Conservation (phyloP, 2,888 invertebrate species). For the Patella pellucida region DNA sequence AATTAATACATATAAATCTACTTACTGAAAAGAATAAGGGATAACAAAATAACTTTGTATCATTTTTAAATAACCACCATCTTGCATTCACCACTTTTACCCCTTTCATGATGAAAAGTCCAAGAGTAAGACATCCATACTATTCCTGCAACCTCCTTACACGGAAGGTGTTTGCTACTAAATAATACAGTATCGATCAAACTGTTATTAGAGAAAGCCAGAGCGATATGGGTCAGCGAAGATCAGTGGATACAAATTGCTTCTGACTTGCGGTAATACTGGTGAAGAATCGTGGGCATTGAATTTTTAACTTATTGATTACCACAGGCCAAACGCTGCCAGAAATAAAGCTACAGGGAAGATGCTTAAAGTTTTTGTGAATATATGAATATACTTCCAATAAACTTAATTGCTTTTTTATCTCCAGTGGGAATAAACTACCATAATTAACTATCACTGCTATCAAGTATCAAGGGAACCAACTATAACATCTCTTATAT, state of each 20-base stretch:
- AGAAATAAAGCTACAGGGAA: no score
- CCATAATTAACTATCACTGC: no score
- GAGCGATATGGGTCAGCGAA: neutral
- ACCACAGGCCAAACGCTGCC: no score
- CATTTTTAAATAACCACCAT: conserved; percentile 6
- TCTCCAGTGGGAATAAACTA: no score
- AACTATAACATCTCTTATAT: no score
- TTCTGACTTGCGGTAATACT: neutral
- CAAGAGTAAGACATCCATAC: no score
- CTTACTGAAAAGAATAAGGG: conserved; percentile 1
- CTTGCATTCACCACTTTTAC: neutral
- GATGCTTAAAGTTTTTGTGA: no score
- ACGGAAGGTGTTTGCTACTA: neutral
- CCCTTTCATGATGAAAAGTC: conserved; percentile 1
- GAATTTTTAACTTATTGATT: neutral
- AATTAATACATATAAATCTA: neutral
- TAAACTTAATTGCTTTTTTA: no score
- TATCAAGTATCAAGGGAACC: no score
- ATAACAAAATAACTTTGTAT: conserved; percentile 6
- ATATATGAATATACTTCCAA: no score
- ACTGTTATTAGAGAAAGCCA: neutral
- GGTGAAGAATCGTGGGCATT: neutral
- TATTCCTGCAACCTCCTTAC: no score
- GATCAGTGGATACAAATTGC: neutral
- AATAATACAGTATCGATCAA: neutral